Conservation (phyloP, 2,113 vertebrate species). For the Seriola rivoliana region DNA sequence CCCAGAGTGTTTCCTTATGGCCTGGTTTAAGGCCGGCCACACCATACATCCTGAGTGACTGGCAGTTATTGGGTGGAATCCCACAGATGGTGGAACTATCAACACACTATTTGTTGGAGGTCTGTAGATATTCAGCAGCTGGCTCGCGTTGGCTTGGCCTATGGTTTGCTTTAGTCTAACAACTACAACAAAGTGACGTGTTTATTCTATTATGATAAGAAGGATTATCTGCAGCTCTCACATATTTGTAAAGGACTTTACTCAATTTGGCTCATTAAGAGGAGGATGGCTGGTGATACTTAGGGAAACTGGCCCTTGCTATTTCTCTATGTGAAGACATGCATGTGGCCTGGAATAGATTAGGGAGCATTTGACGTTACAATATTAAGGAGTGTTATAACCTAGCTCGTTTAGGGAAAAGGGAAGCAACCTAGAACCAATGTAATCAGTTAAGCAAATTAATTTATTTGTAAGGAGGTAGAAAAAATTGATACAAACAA, state of each 20-base stretch:
- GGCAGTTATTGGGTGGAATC: conserved; percentile 17
- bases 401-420: too few species aligned
- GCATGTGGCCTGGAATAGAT: neutral
- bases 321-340: neutral
- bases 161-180: neutral
- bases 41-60: conserved; percentile 25
- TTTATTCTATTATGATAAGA: conserved; percentile 1
- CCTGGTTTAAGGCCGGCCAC: neutral
- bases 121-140: conserved; percentile 20
- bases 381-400: too few species aligned
- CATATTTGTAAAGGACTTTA: neutral
- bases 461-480: too few species aligned
- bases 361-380: neutral
- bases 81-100: conserved; percentile 41
- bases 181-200: neutral
- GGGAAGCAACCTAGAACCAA: too few species aligned
- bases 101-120: neutral
- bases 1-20: conserved; percentile 37
- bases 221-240: neutral
- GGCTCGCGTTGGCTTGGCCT: neutral
- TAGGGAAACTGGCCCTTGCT: neutral
- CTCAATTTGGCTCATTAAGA: neutral
- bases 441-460: too few species aligned
- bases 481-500: too few species aligned
- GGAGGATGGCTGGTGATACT: neutral